Evolutionary conservation across 2,888 invertebrate species (phyloP).

Genomic region (Lepidocyrtoides sp.): DNA sequence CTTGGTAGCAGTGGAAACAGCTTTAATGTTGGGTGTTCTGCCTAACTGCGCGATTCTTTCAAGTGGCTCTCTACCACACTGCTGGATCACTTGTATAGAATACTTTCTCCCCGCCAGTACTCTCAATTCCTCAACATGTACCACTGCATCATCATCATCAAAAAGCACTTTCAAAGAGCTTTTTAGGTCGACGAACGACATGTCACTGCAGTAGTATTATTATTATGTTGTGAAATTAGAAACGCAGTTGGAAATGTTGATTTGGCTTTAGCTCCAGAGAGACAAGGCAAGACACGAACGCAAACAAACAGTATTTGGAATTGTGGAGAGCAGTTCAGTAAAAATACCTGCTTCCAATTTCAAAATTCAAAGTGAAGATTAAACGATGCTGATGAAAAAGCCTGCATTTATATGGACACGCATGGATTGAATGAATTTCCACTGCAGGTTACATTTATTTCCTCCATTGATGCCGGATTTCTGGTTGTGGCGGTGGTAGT

Average conservation of each 20-base stretch:
- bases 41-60: slow-evolving; percentile 49
- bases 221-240: slow-evolving; percentile 15
- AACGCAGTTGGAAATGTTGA: slow-evolving; percentile 20
- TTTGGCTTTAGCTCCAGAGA: not conserved
- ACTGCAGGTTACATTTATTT: not conserved
- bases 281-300: not conserved
- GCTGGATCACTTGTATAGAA: not conserved
- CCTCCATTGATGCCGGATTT: not conserved
- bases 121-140: not conserved
- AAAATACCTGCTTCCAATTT: slow-evolving; percentile 4
- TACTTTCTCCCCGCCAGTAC: slow-evolving; percentile 3
- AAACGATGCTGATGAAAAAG: slow-evolving; percentile 39
- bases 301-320: slow-evolving; percentile 10
- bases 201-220: not conserved
- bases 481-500: not conserved
- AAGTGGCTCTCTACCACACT: slow-evolving; percentile 16
- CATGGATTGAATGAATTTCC: slow-evolving; percentile 44
- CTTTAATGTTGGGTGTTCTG: slow-evolving; percentile 43
- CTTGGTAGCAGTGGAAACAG: no score
- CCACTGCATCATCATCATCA: not conserved
- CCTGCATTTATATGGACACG: slow-evolving; percentile 36
- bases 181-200: not conserved
- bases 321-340: not conserved
- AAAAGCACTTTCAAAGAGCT: not conserved
- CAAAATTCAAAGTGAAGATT: slow-evolving; percentile 25